These are phyloP conservation scores for Takifugu rubripes DNA, from an alignment of 2,797 vertebrate species.

Conservation along the genomic window DNA sequence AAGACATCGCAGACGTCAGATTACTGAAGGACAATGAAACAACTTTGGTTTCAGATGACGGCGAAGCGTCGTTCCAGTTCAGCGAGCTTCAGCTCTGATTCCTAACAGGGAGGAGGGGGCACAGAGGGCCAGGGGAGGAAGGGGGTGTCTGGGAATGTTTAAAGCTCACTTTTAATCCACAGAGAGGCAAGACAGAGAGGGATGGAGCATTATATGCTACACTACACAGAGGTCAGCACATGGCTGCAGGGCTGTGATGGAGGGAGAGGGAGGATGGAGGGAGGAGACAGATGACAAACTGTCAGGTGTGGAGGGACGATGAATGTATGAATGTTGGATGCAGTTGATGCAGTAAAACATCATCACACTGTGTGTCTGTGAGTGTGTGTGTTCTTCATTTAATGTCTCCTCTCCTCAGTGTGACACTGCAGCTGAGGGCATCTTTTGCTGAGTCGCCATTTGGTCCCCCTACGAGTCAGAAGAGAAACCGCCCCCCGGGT, in stretches of 20 bases:
- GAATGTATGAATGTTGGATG: constrained; percentile 1
- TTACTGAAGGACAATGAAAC: too few relatives aligned
- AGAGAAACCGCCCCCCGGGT: too few relatives aligned
- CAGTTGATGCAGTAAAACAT: too few relatives aligned
- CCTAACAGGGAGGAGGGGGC: too few relatives aligned
- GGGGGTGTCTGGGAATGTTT: constrained; percentile 28
- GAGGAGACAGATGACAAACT: too few relatives aligned
- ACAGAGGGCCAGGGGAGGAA: neutral
- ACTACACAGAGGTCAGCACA: constrained; percentile 51
- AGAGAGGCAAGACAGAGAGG: neutral
- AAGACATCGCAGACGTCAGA: too few relatives aligned
- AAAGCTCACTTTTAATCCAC: constrained; percentile 39
- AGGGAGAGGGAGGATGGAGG: neutral
- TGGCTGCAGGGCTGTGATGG: constrained; percentile 10
- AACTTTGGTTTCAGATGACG: too few relatives aligned
- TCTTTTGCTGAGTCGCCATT: constrained; percentile 53
- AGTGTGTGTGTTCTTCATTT: constrained; percentile 20
- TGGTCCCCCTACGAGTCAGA: neutral
- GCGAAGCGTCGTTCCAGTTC: too few relatives aligned
- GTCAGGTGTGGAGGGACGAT: neutral
- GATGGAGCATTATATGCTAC: constrained; percentile 38
- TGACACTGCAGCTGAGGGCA: constrained; percentile 40
- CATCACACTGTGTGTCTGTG: neutral
- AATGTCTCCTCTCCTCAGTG: constrained; percentile 2
- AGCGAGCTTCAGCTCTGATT: too few relatives aligned